Base-by-base conservation (phyloP, 1,140 invertebrate species). In the Dendrolimus punctatus region DNA sequence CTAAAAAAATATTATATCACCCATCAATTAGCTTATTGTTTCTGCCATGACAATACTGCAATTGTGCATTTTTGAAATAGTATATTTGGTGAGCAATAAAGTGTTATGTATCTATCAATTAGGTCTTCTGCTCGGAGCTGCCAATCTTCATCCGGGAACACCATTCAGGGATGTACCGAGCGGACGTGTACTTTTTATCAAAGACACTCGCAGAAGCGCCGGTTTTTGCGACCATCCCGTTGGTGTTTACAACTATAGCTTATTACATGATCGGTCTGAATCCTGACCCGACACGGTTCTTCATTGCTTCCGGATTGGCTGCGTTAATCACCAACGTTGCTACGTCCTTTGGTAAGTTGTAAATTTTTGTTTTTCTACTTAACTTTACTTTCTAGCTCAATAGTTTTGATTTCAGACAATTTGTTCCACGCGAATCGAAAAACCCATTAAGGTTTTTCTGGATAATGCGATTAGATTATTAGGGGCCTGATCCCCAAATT, bases 81-180 rank as follows among this genome's bases (percentile, higher is more conserved):
- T n/a, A n/a, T n/a, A n/a, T n/a, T n/a, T n/a, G n/a, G n/a, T n/a
- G n/a, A n/a, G n/a, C n/a, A n/a, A n/a, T n/a, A n/a, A n/a, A n/a
- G n/a, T n/a, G n/a, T n/a, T n/a, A n/a, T n/a, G n/a, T n/a, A n/a
- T n/a, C n/a, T n/a, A n/a, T n/a, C n/a, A n/a, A 23, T 23, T 23
- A 98, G 97, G 94, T 96, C 1, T 98, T 99, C 76, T 97, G 95
- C 71, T 89, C 92, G 0, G 97, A 99, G 82, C 82, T 98, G 7
- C 95, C 96, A 0, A 92, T 99, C 50, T 98, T 99, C 80, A 88
- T 98, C 57, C 87, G 96, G 37, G 97, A 99, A 84, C 93, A 98
- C 73, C 91, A 92, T 51, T 96, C 95, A 68, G 96, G 96, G 37
- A 94, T 99, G 89, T 99, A 99, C 72, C 89, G 97, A 43, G 94